Conservation (phyloP, 2,113 vertebrate genomes). For the Petroica traversi region DNA sequence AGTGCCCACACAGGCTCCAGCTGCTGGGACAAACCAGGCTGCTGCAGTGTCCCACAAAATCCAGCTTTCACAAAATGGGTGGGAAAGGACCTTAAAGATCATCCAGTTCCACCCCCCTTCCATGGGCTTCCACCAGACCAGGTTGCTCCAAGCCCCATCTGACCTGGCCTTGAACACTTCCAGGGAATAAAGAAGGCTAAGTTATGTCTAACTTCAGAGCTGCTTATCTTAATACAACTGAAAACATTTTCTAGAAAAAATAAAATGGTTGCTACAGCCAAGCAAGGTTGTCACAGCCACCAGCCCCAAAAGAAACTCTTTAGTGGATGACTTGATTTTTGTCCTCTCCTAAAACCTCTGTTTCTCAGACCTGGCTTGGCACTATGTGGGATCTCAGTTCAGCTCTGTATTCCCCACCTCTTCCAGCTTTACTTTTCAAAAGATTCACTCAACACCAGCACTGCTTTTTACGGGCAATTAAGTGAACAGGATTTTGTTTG, state of each 20-base stretch:
- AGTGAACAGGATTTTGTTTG: accelerated
- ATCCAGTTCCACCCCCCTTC: background rate
- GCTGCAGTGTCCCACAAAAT: background rate
- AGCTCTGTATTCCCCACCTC: background rate
- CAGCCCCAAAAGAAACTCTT: background rate
- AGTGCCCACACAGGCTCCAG: background rate
- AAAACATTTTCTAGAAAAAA: background rate
- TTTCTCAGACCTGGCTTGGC: background rate
- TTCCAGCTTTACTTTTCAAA: background rate
- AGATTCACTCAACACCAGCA: background rate
- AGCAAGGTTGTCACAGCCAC: background rate
- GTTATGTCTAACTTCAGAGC: background rate
- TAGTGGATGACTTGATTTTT: background rate
- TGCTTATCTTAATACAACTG: background rate
- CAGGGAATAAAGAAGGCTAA: background rate
- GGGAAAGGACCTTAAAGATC: background rate
- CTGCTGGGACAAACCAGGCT: background rate
- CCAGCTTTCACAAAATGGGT: background rate
- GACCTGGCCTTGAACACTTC: background rate
- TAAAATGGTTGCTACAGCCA: background rate
- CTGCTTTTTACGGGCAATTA: background rate
- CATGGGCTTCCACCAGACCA: background rate
- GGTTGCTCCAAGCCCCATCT: background rate
- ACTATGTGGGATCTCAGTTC: accelerated
- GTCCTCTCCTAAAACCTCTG: background rate